Conservation (phyloP, 2,888 invertebrate genomes). For the Hololepta plana region DNA sequence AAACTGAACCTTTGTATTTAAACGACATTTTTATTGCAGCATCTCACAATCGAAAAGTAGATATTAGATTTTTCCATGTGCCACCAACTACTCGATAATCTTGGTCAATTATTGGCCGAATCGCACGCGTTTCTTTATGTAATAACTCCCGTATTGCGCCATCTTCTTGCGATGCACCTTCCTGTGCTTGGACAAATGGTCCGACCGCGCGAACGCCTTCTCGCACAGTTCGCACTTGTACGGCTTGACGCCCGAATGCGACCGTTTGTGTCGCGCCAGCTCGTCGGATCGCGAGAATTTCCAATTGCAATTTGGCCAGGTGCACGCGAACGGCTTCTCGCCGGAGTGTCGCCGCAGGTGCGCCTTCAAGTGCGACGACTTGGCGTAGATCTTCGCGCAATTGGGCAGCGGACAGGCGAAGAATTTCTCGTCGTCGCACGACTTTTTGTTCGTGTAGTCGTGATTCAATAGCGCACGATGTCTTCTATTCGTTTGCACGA, state of each 20-base stretch:
- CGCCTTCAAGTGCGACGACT: conserved; percentile 78
- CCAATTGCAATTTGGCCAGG: conserved; percentile 66
- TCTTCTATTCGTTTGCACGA: too few relatives aligned
- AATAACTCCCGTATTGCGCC: conserved; percentile 18
- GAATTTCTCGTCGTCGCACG: conserved; percentile 30
- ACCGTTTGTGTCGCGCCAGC: conserved; percentile 76
- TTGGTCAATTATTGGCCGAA: too few relatives aligned
- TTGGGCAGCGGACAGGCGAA: conserved; percentile 52
- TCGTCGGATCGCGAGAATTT: conserved; percentile 90
- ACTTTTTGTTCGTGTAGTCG: conserved; percentile 19
- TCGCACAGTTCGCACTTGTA: conserved; percentile 77
- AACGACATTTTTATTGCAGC: too few relatives aligned
- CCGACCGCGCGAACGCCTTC: conserved; percentile 82
- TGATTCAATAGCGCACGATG: conserved; percentile 17
- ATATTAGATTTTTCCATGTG: too few relatives aligned
- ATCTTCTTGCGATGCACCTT: conserved; percentile 60
- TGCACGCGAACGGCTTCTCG: conserved; percentile 39
- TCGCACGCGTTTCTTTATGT: conserved; percentile 11
- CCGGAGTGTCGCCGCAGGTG: conserved; percentile 69
- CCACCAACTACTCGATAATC: too few relatives aligned
- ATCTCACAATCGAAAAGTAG: too few relatives aligned
- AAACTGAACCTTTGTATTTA: too few relatives aligned
- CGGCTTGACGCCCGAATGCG: conserved; percentile 91
- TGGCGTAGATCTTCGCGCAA: conserved; percentile 71
- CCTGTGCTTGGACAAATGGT: conserved; percentile 84